Conservation (phyloP, 64 coral and sea anemone genomes). For the Porites australiensis region DNA sequence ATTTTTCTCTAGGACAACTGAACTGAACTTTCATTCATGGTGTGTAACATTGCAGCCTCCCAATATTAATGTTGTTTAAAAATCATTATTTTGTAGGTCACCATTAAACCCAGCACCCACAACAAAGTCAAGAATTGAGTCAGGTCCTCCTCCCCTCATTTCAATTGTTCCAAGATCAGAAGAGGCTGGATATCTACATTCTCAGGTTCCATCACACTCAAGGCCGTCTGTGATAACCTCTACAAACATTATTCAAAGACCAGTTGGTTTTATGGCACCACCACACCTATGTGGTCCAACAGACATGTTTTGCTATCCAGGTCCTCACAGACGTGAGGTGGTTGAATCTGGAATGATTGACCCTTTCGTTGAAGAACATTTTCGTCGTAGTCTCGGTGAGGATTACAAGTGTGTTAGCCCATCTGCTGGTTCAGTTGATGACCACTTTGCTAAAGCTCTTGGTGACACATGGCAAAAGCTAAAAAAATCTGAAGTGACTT, state of each 20-base stretch:
- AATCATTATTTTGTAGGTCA: constrained; percentile 49
- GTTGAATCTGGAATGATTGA: constrained; percentile 84
- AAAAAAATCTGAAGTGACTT: constrained; percentile 39
- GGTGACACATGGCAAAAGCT: constrained; percentile 81
- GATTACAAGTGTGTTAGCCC: constrained; percentile 95
- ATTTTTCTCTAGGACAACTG: too few species aligned
- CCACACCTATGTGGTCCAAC: constrained; percentile 53
- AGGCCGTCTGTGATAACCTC: constrained; percentile 93
- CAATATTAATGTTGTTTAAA: neutral
- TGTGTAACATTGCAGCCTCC: neutral
- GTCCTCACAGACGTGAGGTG: constrained; percentile 80
- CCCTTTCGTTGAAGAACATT: constrained; percentile 99
- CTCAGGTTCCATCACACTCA: constrained; percentile 62
- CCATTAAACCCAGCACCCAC: constrained; percentile 79
- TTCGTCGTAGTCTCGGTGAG: constrained; percentile 80
- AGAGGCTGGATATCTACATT: constrained; percentile 47
- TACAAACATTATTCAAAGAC: constrained; percentile 80
- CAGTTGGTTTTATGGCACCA: constrained; percentile 76
- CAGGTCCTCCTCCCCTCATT: constrained; percentile 85
- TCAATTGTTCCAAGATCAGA: constrained; percentile 72
- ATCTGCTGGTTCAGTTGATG: constrained; percentile 89
- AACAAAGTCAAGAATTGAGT: constrained; percentile 68
- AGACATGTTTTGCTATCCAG: constrained; percentile 49
- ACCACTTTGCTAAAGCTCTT: constrained; percentile 95
- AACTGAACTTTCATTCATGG: too few species aligned